Conservation (phyloP, 2,797 vertebrate genomes). For the Sebastes cheni region DNA sequence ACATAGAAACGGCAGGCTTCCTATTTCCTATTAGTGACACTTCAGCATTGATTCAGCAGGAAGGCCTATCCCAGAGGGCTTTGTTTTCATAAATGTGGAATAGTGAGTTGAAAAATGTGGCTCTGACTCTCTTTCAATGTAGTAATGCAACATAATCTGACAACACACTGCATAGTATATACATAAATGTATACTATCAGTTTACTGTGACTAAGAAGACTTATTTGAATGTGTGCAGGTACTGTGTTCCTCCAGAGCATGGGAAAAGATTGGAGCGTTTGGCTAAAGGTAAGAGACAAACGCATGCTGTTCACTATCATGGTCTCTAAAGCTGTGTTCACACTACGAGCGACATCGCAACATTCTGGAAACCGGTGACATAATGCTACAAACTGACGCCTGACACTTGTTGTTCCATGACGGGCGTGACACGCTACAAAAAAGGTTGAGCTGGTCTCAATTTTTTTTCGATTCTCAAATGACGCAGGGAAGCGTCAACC, state of each 20-base stretch:
- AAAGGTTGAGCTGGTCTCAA: too few relatives aligned
- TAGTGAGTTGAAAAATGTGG: too few relatives aligned
- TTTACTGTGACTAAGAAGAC: neutral
- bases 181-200: neutral
- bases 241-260: conserved; percentile 93
- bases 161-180: neutral
- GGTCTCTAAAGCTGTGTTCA: too few relatives aligned
- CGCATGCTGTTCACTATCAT: neutral
- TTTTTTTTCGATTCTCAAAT: too few relatives aligned
- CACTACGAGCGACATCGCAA: too few relatives aligned
- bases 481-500: too few relatives aligned
- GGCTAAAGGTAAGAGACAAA: conserved; percentile 87
- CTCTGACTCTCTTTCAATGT: too few relatives aligned
- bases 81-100: too few relatives aligned
- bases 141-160: neutral
- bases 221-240: conserved; percentile 81
- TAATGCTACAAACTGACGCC: too few relatives aligned
- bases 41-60: neutral
- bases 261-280: conserved; percentile 95
- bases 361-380: too few relatives aligned
- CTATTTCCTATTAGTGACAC: neutral
- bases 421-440: too few relatives aligned
- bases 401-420: too few relatives aligned
- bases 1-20: neutral
- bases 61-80: neutral